Conservation (phyloP, 2,888 invertebrate genomes). For the Dusona sp. region DNA sequence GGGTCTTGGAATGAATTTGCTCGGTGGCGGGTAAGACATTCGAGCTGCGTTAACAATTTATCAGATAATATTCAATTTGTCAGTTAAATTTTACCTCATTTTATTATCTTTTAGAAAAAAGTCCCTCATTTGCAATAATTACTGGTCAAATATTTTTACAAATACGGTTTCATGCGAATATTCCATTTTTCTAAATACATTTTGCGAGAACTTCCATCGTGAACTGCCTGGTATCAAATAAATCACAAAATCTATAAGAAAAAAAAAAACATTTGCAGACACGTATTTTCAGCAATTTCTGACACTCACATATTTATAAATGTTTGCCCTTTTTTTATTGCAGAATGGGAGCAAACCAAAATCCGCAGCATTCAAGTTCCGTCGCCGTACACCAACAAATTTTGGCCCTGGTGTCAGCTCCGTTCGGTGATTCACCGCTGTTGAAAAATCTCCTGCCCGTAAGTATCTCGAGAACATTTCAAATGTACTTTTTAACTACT, state of each 20-base stretch:
- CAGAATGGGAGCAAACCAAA: constrained; percentile 76
- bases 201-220: too few species aligned
- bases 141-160: neutral
- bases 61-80: neutral
- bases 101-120: neutral
- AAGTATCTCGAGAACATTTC: constrained; percentile 68
- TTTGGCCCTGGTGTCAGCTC: constrained; percentile 90
- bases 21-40: constrained; percentile 74
- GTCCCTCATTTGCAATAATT: neutral
- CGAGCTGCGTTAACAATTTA: neutral
- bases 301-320: neutral
- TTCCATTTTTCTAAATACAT: too few species aligned
- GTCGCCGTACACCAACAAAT: constrained; percentile 90
- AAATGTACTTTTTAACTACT: neutral
- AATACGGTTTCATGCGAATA: too few species aligned
- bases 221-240: neutral
- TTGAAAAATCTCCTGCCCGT: constrained; percentile 89
- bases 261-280: neutral
- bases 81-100: neutral
- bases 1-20: constrained; percentile 77
- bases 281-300: neutral
- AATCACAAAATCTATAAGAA: neutral
- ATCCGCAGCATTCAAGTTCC: constrained; percentile 80
- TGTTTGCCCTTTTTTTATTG: constrained; percentile 54
- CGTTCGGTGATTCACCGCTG: constrained; percentile 95